A percentile compares a stretch with the other conserved stretches of the same genome.
phyloP scores from a whole-genome alignment of 2,113 vertebrate genomes.

The Sclerurus mexicanus region DNA sequence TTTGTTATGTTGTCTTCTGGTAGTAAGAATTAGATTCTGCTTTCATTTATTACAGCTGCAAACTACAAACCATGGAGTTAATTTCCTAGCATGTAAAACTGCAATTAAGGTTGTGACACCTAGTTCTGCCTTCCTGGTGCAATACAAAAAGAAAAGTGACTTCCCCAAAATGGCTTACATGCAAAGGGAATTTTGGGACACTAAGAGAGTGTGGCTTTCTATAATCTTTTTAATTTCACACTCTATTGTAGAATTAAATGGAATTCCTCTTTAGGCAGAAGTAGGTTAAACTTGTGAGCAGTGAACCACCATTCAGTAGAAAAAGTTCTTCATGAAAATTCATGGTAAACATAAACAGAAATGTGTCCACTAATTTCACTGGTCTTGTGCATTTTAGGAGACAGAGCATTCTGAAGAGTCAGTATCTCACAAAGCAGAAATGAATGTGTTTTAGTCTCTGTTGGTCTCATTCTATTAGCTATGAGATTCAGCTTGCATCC shows the following conservation, averaged over 20 bases:
- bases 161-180: background rate
- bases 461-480: background rate
- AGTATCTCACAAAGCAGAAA: background rate
- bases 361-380: background rate
- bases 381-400: background rate
- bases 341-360: background rate
- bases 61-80: fast-evolving
- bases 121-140: background rate
- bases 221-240: background rate
- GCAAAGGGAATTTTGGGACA: background rate
- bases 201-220: background rate
- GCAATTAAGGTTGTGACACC: background rate
- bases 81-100: background rate
- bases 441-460: background rate
- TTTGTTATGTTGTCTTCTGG: background rate
- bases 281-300: background rate
- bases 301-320: background rate
- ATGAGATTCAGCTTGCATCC: background rate
- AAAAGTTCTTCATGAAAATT: background rate
- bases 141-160: background rate
- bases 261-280: background rate
- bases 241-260: background rate
- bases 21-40: background rate
- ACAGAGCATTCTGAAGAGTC: background rate
- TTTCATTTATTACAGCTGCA: background rate